Conservation (phyloP, 1,140 invertebrate genomes). For the Zaprionus africanus region DNA sequence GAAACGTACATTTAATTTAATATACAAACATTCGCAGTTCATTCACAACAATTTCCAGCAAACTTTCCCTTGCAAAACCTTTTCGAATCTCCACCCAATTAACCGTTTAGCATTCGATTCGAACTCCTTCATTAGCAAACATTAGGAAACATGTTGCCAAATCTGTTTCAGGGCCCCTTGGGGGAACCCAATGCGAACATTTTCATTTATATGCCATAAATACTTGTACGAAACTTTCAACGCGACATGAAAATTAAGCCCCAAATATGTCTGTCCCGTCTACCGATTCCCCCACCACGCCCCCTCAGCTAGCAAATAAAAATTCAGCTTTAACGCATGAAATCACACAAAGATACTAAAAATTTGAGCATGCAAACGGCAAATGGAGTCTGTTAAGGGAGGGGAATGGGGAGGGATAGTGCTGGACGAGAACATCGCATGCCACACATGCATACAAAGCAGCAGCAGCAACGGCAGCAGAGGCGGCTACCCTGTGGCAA, state of each 20-base stretch:
- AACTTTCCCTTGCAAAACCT: not conserved
- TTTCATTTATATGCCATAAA: constrained; percentile 81
- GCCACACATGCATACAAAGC: constrained; percentile 61
- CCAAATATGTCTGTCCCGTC: constrained; percentile 15
- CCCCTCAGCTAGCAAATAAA: constrained; percentile 59
- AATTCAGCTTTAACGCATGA: constrained; percentile 80
- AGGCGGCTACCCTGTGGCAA: constrained; percentile 38
- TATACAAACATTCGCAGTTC: not conserved
- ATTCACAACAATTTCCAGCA: not conserved
- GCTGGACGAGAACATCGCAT: constrained; percentile 26
- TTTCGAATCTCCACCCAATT: constrained; percentile 49
- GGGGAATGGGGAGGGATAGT: constrained; percentile 53
- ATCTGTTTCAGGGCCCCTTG: not conserved
- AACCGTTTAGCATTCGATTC: constrained; percentile 70
- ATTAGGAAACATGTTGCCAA: constrained; percentile 49
- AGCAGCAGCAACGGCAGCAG: constrained; percentile 50
- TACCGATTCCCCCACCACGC: not conserved
- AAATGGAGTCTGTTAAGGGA: constrained; percentile 50
- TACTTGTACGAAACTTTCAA: constrained; percentile 75
- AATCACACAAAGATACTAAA: constrained; percentile 81
- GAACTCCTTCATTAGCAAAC: constrained; percentile 78
- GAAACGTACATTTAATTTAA: too few species aligned
- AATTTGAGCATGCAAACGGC: constrained; percentile 75
- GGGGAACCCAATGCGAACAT: constrained; percentile 41
- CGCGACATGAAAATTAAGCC: constrained; percentile 78